Conservation (phyloP, 2,113 vertebrate species). For the Antechinus flavipes region DNA sequence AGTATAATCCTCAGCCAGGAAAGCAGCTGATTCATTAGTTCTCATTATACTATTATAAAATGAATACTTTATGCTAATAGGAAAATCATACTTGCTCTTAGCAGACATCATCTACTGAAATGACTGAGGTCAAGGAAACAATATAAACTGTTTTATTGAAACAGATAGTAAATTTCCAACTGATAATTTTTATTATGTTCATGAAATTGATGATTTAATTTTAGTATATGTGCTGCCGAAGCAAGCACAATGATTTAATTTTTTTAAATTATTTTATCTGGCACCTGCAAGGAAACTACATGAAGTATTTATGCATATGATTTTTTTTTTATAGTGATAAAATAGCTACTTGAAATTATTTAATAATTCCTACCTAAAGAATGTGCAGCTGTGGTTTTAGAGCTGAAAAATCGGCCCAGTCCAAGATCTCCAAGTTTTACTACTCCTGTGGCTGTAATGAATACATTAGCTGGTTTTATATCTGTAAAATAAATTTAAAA, state of each 20-base stretch:
- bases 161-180: background rate
- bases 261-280: slow-evolving; percentile 6
- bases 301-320: slow-evolving; percentile 77
- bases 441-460: slow-evolving; percentile 98
- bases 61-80: slow-evolving; percentile 65
- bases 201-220: background rate
- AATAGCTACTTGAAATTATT: background rate
- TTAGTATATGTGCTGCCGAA: background rate
- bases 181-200: background rate
- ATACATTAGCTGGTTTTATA: slow-evolving; percentile 98
- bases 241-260: background rate
- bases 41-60: slow-evolving; percentile 66
- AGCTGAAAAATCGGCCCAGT: slow-evolving; percentile 97
- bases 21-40: slow-evolving; percentile 54
- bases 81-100: slow-evolving; percentile 61
- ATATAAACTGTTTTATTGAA: background rate
- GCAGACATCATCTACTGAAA: slow-evolving; percentile 32
- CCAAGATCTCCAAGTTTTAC: slow-evolving; percentile 98
- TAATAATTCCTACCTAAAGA: slow-evolving; percentile 91
- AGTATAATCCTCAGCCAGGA: slow-evolving; percentile 36
- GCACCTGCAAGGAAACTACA: slow-evolving; percentile 83
- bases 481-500: slow-evolving; percentile 84
- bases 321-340: background rate
- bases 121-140: slow-evolving; percentile 14
- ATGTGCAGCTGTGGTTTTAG: slow-evolving; percentile 97